Base-by-base conservation (phyloP, 2,888 invertebrate genomes). In the Plagodis dolabraria region DNA sequence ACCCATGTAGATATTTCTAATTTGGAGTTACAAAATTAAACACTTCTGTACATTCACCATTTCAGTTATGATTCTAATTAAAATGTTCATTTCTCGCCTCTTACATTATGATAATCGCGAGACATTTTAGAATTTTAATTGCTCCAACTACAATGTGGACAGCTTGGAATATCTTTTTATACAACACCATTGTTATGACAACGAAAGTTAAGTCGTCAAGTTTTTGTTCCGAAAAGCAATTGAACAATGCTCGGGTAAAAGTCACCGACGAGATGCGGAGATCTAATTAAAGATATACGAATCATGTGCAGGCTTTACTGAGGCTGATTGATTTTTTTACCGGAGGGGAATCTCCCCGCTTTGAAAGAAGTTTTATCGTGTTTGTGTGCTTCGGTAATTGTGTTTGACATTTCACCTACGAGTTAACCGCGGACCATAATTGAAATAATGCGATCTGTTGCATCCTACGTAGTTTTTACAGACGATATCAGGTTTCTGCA, bases 251-350 rank as follows among this genome's bases (percentile, higher is more conserved):
- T 59, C 60, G 65, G 62, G 67, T 56, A 63, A 65, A 65, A 69
- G 65, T 69, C 65, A 36, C 62, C 12, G 58, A 7, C n/a, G 58
- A 56, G 63, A 61, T 35, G 40, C 44, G 63, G 43, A 62, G 67
- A 67, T 67, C 49, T 67, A 63, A 69, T 67, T 65, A 69, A 63
- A 67, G 69, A 69, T 69, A 67, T 58, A 61, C 60, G 53, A 60
- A 57, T 65, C 65, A 57, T 69, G 67, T 64, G 69, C 61, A 60
- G 56, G 38, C 58, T 53, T 50, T 33, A 50, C 60, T 55, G 58
- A 12, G 53, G 33, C 43, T 47, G 59, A 58, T 63, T 61, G 55
- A 55, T 57, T 62, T 57, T 55, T 53, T 51, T 43, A 34, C 38
- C 45, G 36, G 11, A 35, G 33, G n/a, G 22, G 49, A 43, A 38